Conservation (phyloP, 2,113 vertebrate genomes). For the Mus pahari region DNA sequence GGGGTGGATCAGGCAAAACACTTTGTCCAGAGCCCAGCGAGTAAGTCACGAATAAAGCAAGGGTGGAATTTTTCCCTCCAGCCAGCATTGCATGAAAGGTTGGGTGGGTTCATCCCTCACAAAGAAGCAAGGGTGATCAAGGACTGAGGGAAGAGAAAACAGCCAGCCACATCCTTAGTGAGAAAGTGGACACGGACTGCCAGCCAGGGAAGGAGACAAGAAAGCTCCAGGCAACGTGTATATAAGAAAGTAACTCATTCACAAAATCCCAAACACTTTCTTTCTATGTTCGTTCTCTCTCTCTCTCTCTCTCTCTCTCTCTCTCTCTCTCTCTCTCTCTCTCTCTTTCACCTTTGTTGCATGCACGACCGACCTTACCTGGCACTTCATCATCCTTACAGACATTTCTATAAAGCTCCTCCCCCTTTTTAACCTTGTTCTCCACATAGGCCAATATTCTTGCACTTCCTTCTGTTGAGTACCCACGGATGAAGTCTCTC, state of each 20-base stretch:
- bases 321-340: no score
- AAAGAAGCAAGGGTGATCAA: neutral
- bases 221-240: neutral
- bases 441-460: neutral
- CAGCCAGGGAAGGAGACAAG: neutral
- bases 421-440: neutral
- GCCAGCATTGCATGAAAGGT: neutral
- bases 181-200: slow-evolving; percentile 19
- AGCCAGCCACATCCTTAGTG: neutral
- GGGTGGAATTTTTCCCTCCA: neutral
- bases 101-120: neutral
- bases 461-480: neutral
- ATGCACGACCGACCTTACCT: no score
- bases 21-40: neutral
- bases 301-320: no score
- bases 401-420: neutral
- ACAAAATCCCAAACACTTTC: neutral
- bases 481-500: neutral
- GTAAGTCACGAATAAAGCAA: neutral
- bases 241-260: neutral
- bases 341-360: neutral
- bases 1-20: neutral
- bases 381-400: neutral
- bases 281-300: neutral
- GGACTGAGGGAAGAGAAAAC: neutral